These are phyloP conservation scores for Dunckerocampus dactyliophorus DNA, from an alignment of 2,113 vertebrate genomes.

Conservation along the genomic window DNA sequence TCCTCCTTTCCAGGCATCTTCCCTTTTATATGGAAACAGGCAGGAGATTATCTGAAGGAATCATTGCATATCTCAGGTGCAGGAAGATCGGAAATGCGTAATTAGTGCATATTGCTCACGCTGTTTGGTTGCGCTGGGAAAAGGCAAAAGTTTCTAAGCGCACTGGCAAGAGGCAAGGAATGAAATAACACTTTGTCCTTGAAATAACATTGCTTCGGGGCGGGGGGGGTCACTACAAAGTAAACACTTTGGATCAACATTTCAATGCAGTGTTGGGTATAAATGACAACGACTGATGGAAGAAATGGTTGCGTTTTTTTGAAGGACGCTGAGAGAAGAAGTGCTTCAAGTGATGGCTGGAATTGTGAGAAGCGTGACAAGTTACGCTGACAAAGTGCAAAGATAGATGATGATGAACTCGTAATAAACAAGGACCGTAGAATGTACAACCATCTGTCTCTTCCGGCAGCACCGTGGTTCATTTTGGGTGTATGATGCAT, in stretches of 20 bases:
- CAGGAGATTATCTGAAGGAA: constrained; percentile 51
- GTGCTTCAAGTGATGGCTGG: constrained; percentile 14
- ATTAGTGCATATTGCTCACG: constrained; percentile 60
- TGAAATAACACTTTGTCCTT: constrained; percentile 53
- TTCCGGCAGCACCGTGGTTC: constrained; percentile 6
- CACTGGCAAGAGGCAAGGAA: not conserved
- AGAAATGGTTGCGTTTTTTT: constrained; percentile 14
- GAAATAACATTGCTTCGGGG: constrained; percentile 35
- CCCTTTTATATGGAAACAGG: constrained; percentile 67
- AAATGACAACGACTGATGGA: constrained; percentile 13
- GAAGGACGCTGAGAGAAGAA: not conserved
- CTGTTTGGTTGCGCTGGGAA: constrained; percentile 39
- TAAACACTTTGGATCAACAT: constrained; percentile 30
- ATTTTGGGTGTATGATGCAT: constrained; percentile 22
- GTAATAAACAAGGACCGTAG: constrained; percentile 9
- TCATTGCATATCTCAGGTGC: constrained; percentile 46
- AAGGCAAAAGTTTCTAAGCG: constrained; percentile 1
- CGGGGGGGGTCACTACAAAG: constrained; percentile 15
- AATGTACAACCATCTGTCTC: constrained; percentile 4
- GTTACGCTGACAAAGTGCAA: not conserved
- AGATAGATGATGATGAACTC: constrained; percentile 2
- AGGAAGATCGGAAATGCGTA: constrained; percentile 59
- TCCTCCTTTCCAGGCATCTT: constrained; percentile 28
- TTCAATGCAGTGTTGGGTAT: not conserved
- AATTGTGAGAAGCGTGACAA: constrained; percentile 10